These are phyloP conservation scores for Pangasius mekongensis DNA, from an alignment of 2,797 vertebrate genomes.

Conservation along the genomic window DNA sequence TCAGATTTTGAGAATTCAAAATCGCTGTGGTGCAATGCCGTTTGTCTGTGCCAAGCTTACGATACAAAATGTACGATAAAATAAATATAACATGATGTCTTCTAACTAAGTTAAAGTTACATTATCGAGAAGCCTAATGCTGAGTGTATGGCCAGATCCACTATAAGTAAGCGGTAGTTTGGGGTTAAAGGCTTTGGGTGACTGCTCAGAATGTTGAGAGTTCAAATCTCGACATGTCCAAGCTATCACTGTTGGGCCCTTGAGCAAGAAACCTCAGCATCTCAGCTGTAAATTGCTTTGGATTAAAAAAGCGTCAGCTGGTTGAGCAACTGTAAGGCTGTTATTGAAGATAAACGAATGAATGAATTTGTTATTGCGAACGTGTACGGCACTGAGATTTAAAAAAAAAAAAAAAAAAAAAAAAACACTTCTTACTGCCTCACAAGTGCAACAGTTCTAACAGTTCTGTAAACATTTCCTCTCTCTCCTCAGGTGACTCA, in stretches of 20 bases:
- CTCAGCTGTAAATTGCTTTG: neutral
- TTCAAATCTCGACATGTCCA: neutral
- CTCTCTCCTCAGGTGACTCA: conserved; percentile 80
- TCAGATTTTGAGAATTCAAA: neutral
- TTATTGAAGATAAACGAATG: neutral
- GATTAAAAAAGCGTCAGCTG: neutral
- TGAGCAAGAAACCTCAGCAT: neutral
- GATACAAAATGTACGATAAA: neutral
- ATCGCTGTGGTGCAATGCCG: neutral
- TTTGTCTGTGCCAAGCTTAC: neutral
- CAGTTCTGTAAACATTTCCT: neutral
- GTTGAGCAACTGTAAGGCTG: neutral
- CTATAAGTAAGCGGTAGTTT: neutral
- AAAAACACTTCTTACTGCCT: neutral
- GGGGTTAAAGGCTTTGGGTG: neutral
- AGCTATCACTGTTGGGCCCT: neutral
- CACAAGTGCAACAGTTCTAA: neutral
- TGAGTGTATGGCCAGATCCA: neutral
- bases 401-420: neutral
- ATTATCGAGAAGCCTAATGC: neutral
- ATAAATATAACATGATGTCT: neutral
- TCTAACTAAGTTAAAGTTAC: neutral
- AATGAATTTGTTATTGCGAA: neutral
- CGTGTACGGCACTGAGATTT: no score
- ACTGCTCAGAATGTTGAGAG: neutral